Evolutionary conservation across 2,888 invertebrate species (phyloP).

Genomic region (Xanthia icteritia): DNA sequence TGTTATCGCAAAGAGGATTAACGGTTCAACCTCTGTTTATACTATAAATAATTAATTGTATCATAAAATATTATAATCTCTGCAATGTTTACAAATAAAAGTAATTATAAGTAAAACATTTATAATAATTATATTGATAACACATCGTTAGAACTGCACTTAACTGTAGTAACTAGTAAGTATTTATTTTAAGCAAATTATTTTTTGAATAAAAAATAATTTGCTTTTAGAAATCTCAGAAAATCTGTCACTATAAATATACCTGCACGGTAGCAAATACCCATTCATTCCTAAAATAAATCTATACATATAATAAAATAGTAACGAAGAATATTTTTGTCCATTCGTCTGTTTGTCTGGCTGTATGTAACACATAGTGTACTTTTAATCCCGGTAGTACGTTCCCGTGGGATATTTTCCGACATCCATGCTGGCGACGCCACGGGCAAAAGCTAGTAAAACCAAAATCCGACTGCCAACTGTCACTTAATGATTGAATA

Average conservation of each 20-base stretch:
- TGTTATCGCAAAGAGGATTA: slow-evolving; percentile 42
- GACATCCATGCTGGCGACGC: background rate
- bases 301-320: background rate
- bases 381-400: background rate
- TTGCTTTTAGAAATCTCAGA: background rate
- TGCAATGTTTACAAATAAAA: slow-evolving; percentile 43
- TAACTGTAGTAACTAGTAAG: background rate
- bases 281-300: background rate
- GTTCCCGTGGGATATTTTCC: background rate
- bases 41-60: slow-evolving; percentile 27
- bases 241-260: background rate
- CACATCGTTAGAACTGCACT: background rate
- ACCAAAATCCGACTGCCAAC: too few species aligned
- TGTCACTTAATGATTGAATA: background rate
- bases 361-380: background rate
- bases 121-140: background rate
- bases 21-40: slow-evolving; percentile 19
- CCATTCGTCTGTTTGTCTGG: too few species aligned
- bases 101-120: slow-evolving; percentile 7
- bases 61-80: slow-evolving; percentile 20
- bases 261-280: background rate
- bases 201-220: too few species aligned
- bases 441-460: background rate
- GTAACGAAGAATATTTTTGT: too few species aligned
- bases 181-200: background rate